These are phyloP conservation scores for Muntiacus muntjak DNA, from an alignment of 2,113 vertebrate genomes.

Conservation along the genomic window DNA sequence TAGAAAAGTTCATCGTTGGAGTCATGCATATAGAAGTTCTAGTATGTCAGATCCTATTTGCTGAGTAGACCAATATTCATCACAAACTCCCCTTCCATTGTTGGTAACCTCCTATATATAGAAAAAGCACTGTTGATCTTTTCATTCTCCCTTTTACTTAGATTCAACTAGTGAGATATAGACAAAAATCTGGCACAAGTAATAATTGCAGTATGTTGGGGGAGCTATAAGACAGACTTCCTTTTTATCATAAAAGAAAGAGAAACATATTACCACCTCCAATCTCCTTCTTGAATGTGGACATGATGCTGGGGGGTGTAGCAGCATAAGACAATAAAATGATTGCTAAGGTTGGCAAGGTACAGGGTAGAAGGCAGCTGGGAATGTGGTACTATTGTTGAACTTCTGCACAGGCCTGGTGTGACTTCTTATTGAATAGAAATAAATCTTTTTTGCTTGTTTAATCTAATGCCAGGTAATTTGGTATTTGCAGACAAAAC, in stretches of 20 bases:
- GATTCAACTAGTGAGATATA: not conserved
- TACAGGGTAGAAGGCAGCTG: not conserved
- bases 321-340: not conserved
- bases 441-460: not conserved
- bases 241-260: not conserved
- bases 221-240: not conserved
- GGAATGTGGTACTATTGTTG: not conserved
- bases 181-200: not conserved
- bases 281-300: not conserved
- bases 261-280: not conserved
- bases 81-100: not conserved
- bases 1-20: not conserved
- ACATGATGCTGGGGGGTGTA: not conserved
- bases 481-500: not conserved
- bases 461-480: not conserved
- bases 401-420: not conserved
- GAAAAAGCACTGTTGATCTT: not conserved
- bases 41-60: not conserved
- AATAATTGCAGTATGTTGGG: not conserved
- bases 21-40: not conserved
- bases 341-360: not conserved
- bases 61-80: not conserved
- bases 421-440: not conserved
- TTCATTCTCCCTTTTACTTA: not conserved
- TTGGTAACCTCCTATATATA: not conserved